phyloP scores from a whole-genome alignment of 2,113 vertebrate genomes.

The Dasyurus viverrinus region DNA sequence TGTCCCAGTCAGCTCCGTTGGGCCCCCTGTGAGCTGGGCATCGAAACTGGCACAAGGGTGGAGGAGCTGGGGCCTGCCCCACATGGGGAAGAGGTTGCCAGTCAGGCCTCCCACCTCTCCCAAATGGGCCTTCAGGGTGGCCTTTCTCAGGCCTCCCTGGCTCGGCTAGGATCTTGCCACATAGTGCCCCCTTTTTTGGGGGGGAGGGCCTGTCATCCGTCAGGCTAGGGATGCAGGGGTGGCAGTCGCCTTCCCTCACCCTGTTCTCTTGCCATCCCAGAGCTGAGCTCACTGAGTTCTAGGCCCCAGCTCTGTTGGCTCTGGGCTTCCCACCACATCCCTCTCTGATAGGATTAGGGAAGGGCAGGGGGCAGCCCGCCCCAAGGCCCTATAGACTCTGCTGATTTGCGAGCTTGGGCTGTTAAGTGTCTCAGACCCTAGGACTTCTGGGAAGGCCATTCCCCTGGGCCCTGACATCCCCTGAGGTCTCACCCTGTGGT shows the following conservation, averaged over 20 bases:
- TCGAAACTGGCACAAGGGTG: neutral
- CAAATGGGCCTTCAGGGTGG: neutral
- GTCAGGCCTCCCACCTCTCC: neutral
- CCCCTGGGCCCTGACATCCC: too few relatives aligned
- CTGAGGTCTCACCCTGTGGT: too few relatives aligned
- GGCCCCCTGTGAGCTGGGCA: neutral
- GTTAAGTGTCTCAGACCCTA: neutral
- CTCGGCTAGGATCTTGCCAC: neutral
- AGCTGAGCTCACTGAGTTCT: neutral
- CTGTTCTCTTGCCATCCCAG: neutral
- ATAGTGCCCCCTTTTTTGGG: neutral
- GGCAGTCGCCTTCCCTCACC: neutral
- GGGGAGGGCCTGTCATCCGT: too few relatives aligned
- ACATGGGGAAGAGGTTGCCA: neutral
- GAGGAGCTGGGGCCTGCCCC: neutral
- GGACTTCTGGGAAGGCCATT: neutral
- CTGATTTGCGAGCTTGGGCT: neutral
- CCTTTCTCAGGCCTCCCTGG: neutral
- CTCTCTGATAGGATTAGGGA: neutral
- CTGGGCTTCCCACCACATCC: neutral
- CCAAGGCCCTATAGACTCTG: neutral
- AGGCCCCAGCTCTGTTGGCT: neutral
- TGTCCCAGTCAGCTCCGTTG: neutral
- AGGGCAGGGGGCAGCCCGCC: neutral
- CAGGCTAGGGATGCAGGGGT: too few relatives aligned